Base-by-base conservation (phyloP, 2,888 invertebrate genomes). In the Ommatoiulus sabulosus region DNA sequence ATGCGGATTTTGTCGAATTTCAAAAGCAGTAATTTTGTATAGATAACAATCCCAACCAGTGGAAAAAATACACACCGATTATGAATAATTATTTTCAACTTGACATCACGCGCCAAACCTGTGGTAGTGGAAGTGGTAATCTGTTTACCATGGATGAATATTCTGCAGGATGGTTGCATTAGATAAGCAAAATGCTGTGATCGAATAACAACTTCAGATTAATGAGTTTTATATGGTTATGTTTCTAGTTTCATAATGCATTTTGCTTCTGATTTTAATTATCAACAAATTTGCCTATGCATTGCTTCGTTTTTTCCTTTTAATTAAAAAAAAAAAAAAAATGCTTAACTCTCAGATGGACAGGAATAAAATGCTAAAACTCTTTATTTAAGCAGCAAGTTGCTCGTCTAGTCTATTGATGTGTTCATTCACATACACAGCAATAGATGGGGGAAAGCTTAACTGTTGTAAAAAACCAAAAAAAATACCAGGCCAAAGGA, bases 401-500 rank as follows among this genome's bases (percentile, higher is more conserved):
- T 80, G 80, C 80, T 80, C 1, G 24, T 35, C 80, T 35, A 12
- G 80, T 35, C 80, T 8, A 35, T 15, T 35, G 3, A 80, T 35
- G 80, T 80, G 80, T 35, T 80, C 24, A 80, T 17, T n/a, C n/a
- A n/a, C n/a, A n/a, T n/a, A n/a, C 12, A 80, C 80, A 80, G 10
- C 12, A 35, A 80, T 80, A 12, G 20, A 5, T 72, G 24, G 80
- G 80, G 80, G 20, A 10, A 3, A 35, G 10, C 12, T 80, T 80
- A 80, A 8, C 24, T 12, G 12, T 10, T 12, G 24, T 80, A 10
- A 12, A 35, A 24, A 35, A 80, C 80, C 80, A 80, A 80, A 80
- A n/a, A n/a, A n/a, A 80, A 80, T 35, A 35, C 24, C 35, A 80
- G 80, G 12, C 80, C 80, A 80, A 80, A 80, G 80, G 80, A 80